Evolutionary conservation across 2,113 vertebrate genomes (phyloP).

Genomic region (Malaclemys terrapin): DNA sequence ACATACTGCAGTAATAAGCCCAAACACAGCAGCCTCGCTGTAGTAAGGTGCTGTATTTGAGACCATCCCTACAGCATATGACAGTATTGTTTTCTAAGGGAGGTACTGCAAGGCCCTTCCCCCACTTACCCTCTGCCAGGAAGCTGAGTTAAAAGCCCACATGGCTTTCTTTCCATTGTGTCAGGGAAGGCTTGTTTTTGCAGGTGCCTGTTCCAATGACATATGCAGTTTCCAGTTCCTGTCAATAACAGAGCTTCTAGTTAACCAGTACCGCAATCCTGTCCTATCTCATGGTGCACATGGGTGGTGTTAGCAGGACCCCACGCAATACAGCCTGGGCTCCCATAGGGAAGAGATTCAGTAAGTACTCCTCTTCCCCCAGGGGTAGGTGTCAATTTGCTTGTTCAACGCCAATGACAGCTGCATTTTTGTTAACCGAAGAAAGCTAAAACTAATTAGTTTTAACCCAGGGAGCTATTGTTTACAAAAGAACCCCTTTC

Average conservation of each 20-base stretch:
- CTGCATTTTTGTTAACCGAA: neutral
- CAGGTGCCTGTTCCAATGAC: neutral
- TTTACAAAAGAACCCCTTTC: no score
- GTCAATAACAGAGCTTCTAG: neutral
- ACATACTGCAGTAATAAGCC: neutral
- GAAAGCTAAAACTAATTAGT: no score
- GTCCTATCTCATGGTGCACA: neutral
- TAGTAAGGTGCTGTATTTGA: neutral
- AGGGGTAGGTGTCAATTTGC: neutral
- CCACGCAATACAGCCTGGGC: neutral
- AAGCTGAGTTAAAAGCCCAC: neutral
- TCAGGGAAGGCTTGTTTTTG: neutral
- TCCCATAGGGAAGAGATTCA: neutral
- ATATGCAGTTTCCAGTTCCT: neutral
- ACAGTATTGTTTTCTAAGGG: neutral
- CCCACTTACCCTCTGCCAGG: neutral
- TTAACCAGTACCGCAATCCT: no score
- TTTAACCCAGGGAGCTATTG: no score
- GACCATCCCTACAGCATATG: rapidly evolving
- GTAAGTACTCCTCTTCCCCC: neutral
- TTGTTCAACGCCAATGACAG: neutral
- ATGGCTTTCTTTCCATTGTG: neutral
- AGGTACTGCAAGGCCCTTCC: neutral
- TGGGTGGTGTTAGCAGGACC: neutral
- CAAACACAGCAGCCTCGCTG: neutral